Percentiles rank a stretch among this genome's conserved stretches.
Evolutionary conservation across 1,140 invertebrate genomes (phyloP).

Genomic region (Radopholus similis): DNA sequence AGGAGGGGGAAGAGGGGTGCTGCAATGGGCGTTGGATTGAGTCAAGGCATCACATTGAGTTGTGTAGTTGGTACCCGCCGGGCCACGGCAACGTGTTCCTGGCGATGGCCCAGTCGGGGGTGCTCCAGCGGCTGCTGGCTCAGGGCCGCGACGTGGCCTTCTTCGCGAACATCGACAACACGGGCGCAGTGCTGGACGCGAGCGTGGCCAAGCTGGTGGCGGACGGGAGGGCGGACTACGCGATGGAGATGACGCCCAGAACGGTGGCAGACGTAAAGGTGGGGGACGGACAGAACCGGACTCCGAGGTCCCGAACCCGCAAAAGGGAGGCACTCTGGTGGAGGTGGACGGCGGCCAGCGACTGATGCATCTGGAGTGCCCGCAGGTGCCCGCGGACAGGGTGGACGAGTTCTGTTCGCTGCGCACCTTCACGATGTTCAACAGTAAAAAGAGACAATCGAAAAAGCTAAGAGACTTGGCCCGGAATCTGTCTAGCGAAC

Average conservation of each 20-base stretch:
- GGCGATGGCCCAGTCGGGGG: slow-evolving; percentile 86
- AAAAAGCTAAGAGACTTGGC: neutral
- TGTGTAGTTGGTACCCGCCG: slow-evolving; percentile 88
- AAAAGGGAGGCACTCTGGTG: slow-evolving; percentile 89
- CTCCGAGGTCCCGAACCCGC: neutral
- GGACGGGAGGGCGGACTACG: slow-evolving; percentile 71
- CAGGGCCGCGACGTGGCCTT: slow-evolving; percentile 81
- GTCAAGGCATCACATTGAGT: neutral
- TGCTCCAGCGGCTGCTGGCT: slow-evolving; percentile 80
- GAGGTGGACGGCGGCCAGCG: slow-evolving; percentile 77
- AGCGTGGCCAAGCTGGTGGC: slow-evolving; percentile 62
- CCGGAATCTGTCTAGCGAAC: slow-evolving; percentile 92
- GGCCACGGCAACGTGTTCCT: slow-evolving; percentile 98
- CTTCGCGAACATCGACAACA: slow-evolving; percentile 97
- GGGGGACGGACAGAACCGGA: slow-evolving; percentile 19
- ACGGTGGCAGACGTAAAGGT: slow-evolving; percentile 96
- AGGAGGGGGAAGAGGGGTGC: slow-evolving; percentile 38
- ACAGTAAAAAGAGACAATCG: slow-evolving; percentile 63
- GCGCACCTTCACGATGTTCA: slow-evolving; percentile 93
- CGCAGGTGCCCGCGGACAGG: slow-evolving; percentile 94
- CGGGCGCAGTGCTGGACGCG: slow-evolving; percentile 92
- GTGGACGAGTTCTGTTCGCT: slow-evolving; percentile 98
- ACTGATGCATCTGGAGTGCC: slow-evolving; percentile 88
- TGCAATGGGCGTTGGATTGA: neutral
- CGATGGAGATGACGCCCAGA: slow-evolving; percentile 99